These are phyloP conservation scores for Rafetus swinhoei DNA, from an alignment of 2,113 vertebrate genomes.

Conservation along the genomic window DNA sequence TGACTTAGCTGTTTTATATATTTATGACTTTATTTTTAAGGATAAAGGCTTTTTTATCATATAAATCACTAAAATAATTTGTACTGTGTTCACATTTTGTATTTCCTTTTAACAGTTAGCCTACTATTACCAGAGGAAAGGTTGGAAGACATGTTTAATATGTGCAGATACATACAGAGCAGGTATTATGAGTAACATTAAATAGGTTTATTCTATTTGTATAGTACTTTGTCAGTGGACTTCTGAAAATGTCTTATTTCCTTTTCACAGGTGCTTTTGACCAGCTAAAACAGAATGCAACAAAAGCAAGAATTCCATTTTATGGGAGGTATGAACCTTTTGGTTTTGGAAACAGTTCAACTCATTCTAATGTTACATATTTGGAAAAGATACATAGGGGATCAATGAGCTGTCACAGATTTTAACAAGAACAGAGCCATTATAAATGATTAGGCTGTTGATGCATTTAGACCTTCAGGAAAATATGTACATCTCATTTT, in stretches of 20 bases:
- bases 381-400: not conserved
- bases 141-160: constrained; percentile 99
- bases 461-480: not conserved
- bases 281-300: constrained; percentile 98
- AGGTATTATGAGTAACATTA: constrained; percentile 78
- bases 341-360: not conserved
- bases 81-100: constrained; percentile 14
- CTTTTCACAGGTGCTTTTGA: constrained; percentile 94
- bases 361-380: not conserved
- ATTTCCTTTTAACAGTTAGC: constrained; percentile 86
- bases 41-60: not conserved
- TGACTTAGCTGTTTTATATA: not conserved
- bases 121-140: constrained; percentile 98
- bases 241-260: constrained; percentile 32
- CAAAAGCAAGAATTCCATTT: constrained; percentile 99
- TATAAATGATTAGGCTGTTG: not conserved
- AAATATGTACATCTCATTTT: not conserved
- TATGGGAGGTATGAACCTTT: constrained; percentile 91
- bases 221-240: constrained; percentile 22
- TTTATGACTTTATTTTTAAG: not conserved
- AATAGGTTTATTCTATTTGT: constrained; percentile 11
- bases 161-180: constrained; percentile 99
- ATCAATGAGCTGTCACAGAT: not conserved
- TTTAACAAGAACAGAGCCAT: not conserved
- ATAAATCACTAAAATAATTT: not conserved